Conservation (phyloP, 1,140 invertebrate species). For the Maconellicoccus hirsutus region DNA sequence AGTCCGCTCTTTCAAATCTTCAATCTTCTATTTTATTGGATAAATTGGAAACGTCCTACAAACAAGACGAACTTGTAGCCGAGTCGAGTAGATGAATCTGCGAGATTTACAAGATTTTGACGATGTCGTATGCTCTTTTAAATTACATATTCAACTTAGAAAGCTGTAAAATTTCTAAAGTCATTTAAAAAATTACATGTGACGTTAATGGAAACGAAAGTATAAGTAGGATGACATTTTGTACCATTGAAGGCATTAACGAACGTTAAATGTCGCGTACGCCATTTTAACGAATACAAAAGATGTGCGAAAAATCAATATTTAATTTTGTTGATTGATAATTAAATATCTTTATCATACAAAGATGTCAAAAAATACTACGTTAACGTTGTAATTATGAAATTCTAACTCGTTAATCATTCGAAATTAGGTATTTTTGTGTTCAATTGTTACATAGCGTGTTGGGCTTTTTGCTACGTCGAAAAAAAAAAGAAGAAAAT, state of each 20-base stretch:
- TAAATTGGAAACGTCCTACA: too few species aligned
- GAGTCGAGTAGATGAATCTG: too few species aligned
- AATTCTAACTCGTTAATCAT: not conserved
- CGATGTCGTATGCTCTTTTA: too few species aligned
- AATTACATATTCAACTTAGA: too few species aligned
- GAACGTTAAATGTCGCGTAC: not conserved
- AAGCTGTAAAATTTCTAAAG: not conserved
- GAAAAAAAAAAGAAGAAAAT: too few species aligned
- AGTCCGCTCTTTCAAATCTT: too few species aligned
- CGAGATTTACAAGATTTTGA: too few species aligned
- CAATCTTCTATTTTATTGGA: too few species aligned
- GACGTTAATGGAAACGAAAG: not conserved
- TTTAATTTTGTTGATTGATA: not conserved
- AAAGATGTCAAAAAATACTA: not conserved
- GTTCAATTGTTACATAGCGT: too few species aligned
- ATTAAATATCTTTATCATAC: not conserved
- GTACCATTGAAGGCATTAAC: not conserved
- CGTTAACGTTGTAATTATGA: not conserved
- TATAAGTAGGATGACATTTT: not conserved
- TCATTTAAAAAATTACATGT: too few species aligned
- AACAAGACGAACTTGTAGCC: too few species aligned
- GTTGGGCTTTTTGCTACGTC: too few species aligned
- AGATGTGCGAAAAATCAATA: not conserved
- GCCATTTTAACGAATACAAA: not conserved
- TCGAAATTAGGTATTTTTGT: not conserved